Base-by-base conservation (phyloP, 2,113 vertebrate species). In the Callithrix jacchus region DNA sequence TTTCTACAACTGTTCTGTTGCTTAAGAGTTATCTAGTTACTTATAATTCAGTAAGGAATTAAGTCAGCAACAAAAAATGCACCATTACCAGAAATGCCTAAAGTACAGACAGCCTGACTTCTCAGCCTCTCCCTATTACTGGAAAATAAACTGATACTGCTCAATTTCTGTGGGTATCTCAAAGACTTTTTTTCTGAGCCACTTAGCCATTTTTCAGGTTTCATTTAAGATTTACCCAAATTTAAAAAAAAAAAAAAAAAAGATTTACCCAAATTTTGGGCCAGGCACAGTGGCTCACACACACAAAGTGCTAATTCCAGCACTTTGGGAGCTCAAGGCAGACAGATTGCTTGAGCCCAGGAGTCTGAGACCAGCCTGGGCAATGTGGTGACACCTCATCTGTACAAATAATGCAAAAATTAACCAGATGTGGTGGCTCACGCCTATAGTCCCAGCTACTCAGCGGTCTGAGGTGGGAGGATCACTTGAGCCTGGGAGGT, bases 41-140 rank as follows among this genome's bases (percentile, higher is more conserved):
- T 95, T 91, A n/a, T 82, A 94, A 96, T 52, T 96, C 61, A 88
- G 20, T 92, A 58, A 93, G 76, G 27, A 84, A 95, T 93, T 74
- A 94, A 96, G 18, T 93, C 17, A 52, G 47, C 11, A 80, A 40
- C 32, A 88, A 81, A 68, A 76, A 81, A 47, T 70, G 18, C 37
- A 42, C 5, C 73, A 7, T 83, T 6, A 58, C 35, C 20, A 54
- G 74, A 84, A 86, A 87, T 80, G 30, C 52, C 66, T 89, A 76
- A 87, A 35, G 58, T 74, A 21, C 54, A 86, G 79, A 86, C 58
- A 95, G 10, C 42, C 76, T 61, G 5, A 70, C 76, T 37, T 80
- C 42, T 7, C 2, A 88, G 27, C 23, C 16, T 95, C 70, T 89
- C 68, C 27, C 9, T 17, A 9, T 52, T 90, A 10, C 49, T 73